A percentile compares a stretch with the other conserved stretches of the same genome.
These are phyloP conservation scores for Ctenoplectra terminalis DNA, from an alignment of 1,140 invertebrate genomes.

Conservation along the genomic window DNA sequence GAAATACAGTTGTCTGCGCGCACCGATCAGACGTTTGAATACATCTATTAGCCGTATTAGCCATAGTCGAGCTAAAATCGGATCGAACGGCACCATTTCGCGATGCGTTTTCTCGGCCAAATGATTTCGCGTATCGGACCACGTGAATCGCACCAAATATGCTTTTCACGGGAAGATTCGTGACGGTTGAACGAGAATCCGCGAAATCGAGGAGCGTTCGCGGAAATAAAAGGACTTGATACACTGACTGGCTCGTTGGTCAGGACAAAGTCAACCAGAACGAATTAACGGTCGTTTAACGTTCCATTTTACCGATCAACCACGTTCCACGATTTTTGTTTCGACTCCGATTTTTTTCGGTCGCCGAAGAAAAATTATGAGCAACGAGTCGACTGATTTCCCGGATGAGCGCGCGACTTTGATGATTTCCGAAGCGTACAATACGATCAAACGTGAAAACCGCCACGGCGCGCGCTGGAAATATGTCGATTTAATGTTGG, in stretches of 20 bases:
- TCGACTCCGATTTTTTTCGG: not conserved
- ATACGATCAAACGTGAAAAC: too few species aligned
- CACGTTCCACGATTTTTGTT: too few species aligned
- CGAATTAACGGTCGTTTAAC: not conserved
- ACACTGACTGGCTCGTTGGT: too few species aligned
- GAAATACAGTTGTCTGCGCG: not conserved
- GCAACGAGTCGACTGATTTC: not conserved
- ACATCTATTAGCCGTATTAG: not conserved
- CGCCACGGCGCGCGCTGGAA: not conserved
- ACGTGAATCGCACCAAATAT: too few species aligned
- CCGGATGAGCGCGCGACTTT: not conserved
- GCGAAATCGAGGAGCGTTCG: not conserved
- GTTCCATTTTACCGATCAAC: not conserved
- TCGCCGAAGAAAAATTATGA: not conserved
- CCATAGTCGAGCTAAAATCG: constrained; percentile 3
- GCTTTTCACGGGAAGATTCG: not conserved
- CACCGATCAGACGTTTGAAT: not conserved
- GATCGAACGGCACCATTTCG: not conserved
- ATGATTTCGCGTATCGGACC: not conserved
- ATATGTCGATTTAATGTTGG: not conserved
- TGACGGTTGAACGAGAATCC: not conserved
- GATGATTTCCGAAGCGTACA: not conserved
- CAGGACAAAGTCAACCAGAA: not conserved
- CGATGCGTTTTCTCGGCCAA: not conserved
- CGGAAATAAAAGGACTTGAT: not conserved